Base-by-base conservation (phyloP, 2,113 vertebrate genomes). In the Canis aureus region DNA sequence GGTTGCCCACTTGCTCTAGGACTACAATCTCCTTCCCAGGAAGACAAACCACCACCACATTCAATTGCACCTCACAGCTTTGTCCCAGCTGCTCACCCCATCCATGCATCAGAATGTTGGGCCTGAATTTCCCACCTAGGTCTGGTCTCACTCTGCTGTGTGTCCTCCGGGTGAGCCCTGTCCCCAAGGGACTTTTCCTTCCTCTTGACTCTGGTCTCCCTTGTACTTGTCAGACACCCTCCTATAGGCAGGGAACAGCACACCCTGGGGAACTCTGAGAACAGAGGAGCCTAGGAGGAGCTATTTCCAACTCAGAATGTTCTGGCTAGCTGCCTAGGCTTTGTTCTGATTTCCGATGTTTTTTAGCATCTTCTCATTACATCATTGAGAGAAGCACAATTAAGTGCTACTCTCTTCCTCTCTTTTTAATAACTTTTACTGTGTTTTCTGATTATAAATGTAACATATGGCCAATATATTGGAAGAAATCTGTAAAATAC, bases 291-390 rank as follows among this genome's bases (percentile, higher is more conserved):
- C 93, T 96, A 87, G 53, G 84, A 96, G 64, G 64, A 97, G 71
- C 82, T 92, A 93, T 97, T 96, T 96, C 88, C 51, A 94, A 66
- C 79, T 83, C 79, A 95, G 90, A 89, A 96, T 38, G 60, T n/a
- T 78, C 85, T 97, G 97, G 96, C 87, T 49, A 29, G 55, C 67
- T 74, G 84, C 96, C 97, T 69, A 85, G 91, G 91, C 94, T 97
- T 97, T 98, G 97, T 98, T 88, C 92, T 6, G 67, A 92, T 90
- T 81, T 93, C 89, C 76, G 69, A 85, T 93, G 53, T 85, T 95
- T 51, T 96, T 84, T 88, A 96, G 89, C 88, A 74, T 94, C 89
- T 94, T 95, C 94, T 96, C 57, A 93, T 95, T 82, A 89, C 57
- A 60, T 86, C 67, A 35, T 62, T 91, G 91, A 80, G 83, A 89